Percentiles rank a stretch among this genome's conserved stretches.
These are phyloP conservation scores for Darwinula stevensoni DNA, from an alignment of 2,888 invertebrate species.

Conservation along the genomic window DNA sequence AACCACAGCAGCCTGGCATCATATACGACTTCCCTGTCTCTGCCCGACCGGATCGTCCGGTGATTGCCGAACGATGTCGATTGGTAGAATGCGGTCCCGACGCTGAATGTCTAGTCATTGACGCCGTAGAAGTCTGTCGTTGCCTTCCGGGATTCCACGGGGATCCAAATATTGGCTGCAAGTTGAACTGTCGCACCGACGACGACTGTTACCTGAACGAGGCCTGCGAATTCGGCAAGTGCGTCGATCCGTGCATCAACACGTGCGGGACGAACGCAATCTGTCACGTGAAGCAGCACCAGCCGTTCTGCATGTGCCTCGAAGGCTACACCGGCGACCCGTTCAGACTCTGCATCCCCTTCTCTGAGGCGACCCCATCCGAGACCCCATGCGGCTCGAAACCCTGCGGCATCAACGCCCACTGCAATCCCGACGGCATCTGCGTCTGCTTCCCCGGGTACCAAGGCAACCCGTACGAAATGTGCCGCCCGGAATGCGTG, in stretches of 20 bases:
- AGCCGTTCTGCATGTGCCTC: slow-evolving; percentile 10
- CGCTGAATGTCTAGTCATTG: background rate
- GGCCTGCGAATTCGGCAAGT: slow-evolving; percentile 1
- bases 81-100: slow-evolving; percentile 1
- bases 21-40: too few species aligned
- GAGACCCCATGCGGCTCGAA: background rate
- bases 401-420: slow-evolving; percentile 18
- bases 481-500: slow-evolving; percentile 34
- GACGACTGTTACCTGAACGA: slow-evolving; percentile 7
- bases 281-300: slow-evolving; percentile 10
- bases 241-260: slow-evolving; percentile 8
- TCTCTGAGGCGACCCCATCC: background rate
- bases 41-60: too few species aligned
- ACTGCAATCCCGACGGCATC: slow-evolving; percentile 13
- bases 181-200: slow-evolving; percentile 20
- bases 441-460: slow-evolving; percentile 43
- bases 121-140: slow-evolving; percentile 21
- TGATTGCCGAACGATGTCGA: too few species aligned
- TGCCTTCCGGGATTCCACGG: slow-evolving; percentile 53
- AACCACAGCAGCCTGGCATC: too few species aligned
- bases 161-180: slow-evolving; percentile 43
- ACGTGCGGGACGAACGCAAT: slow-evolving; percentile 11
- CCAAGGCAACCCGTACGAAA: slow-evolving; percentile 43
- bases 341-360: slow-evolving; percentile 3
- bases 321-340: slow-evolving; percentile 8